A percentile compares a stretch with the other conserved stretches of the same genome.
Conservation (phyloP, 2,113 vertebrate species). For the Fregata magnificens region DNA sequence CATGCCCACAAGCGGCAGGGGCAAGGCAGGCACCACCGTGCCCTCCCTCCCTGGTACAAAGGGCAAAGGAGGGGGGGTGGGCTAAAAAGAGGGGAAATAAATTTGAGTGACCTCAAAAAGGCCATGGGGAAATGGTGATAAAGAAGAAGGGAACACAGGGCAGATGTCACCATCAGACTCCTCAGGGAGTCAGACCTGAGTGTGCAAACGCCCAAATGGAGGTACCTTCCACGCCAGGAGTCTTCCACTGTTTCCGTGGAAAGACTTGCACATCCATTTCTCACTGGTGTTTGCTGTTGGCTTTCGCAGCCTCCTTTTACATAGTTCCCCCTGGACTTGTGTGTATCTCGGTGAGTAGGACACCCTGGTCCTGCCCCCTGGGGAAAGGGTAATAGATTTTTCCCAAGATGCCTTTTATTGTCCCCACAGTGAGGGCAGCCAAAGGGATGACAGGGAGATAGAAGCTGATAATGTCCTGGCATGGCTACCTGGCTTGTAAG, state of each 20-base stretch:
- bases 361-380: background rate
- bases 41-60: background rate
- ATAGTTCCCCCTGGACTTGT: background rate
- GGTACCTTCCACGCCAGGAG: background rate
- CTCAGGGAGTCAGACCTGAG: background rate
- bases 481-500: background rate
- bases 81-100: background rate
- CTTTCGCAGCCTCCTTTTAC: background rate
- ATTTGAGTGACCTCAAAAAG: background rate
- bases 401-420: background rate
- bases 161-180: background rate
- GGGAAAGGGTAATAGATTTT: background rate
- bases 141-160: background rate
- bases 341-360: background rate
- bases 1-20: background rate
- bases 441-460: background rate
- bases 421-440: background rate
- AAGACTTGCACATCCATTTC: background rate
- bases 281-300: background rate
- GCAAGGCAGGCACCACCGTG: fast-evolving
- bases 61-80: background rate
- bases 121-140: background rate
- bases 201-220: background rate
- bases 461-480: background rate
- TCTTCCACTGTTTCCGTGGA: fast-evolving